Conservation (phyloP, 2,113 vertebrate genomes). For the Pelusios castaneus region DNA sequence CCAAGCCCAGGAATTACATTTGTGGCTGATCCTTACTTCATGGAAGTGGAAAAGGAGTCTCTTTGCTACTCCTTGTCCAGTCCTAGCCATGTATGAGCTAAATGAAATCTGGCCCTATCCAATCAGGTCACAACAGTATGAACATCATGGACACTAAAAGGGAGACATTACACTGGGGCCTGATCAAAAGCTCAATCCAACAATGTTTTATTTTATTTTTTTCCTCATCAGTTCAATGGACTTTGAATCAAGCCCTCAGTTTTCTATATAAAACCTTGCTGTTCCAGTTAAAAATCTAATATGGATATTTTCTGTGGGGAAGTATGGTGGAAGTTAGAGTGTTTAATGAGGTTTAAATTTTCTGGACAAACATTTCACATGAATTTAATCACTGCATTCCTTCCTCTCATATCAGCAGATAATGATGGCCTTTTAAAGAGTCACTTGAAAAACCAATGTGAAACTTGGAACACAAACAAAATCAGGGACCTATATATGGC, state of each 20-base stretch:
- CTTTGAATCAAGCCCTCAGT: too few species aligned
- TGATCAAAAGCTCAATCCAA: too few species aligned
- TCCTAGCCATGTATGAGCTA: too few species aligned
- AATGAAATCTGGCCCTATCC: too few species aligned
- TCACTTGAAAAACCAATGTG: neutral
- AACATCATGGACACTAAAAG: too few species aligned
- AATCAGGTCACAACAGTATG: too few species aligned
- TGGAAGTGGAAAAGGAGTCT: neutral
- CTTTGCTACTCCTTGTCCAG: neutral
- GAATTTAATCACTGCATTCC: neutral
- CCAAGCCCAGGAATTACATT: neutral
- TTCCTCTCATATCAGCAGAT: conserved; percentile 6
- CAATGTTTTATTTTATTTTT: too few species aligned
- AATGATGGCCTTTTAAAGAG: neutral
- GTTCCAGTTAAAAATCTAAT: neutral
- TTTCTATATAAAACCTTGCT: neutral
- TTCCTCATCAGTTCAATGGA: too few species aligned
- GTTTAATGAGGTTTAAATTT: neutral
- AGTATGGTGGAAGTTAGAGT: neutral
- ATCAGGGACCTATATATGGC: neutral
- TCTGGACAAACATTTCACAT: neutral
- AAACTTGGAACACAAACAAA: neutral
- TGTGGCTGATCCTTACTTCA: neutral
- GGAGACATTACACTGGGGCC: too few species aligned
- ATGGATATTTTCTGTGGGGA: neutral